Evolutionary conservation across 2,888 invertebrate genomes (phyloP).

Genomic region (Temnothorax unifasciatus): DNA sequence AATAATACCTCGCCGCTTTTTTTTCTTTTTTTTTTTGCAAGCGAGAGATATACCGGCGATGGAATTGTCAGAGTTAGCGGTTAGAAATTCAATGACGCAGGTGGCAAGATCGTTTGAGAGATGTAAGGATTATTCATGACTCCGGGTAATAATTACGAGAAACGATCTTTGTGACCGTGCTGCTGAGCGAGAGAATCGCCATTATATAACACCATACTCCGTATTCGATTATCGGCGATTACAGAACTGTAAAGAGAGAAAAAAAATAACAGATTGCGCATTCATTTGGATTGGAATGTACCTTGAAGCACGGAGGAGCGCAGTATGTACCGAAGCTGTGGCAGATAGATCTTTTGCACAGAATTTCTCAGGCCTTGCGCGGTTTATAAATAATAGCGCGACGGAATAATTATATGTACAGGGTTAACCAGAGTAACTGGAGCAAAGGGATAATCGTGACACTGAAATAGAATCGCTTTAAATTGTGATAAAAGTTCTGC

Average conservation of each 20-base stretch:
- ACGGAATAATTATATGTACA: conserved; percentile 25
- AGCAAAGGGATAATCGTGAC: conserved; percentile 27
- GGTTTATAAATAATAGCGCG: conserved; percentile 39
- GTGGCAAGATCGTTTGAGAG: neutral
- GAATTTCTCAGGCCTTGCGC: conserved; percentile 9
- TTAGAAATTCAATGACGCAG: neutral
- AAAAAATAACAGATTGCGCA: neutral
- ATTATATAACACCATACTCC: conserved; percentile 1
- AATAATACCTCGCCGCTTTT: neutral
- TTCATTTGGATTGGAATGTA: neutral
- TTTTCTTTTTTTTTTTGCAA: conserved; percentile 26
- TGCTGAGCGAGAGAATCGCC: neutral
- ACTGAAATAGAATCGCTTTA: conserved; percentile 32
- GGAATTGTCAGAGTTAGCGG: neutral
- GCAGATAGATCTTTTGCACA: neutral
- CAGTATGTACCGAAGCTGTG: too few species aligned
- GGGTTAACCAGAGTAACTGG: conserved; percentile 24
- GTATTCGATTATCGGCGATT: conserved; percentile 19
- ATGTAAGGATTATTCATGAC: conserved; percentile 7
- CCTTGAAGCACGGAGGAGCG: neutral
- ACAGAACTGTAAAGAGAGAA: neutral
- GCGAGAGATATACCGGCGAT: neutral
- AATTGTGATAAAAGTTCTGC: conserved; percentile 1
- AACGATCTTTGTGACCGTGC: neutral
- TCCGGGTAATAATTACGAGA: conserved; percentile 12